Evolutionary conservation across 2,113 vertebrate species (phyloP).

Genomic region (Dendrocopos noguchii): DNA sequence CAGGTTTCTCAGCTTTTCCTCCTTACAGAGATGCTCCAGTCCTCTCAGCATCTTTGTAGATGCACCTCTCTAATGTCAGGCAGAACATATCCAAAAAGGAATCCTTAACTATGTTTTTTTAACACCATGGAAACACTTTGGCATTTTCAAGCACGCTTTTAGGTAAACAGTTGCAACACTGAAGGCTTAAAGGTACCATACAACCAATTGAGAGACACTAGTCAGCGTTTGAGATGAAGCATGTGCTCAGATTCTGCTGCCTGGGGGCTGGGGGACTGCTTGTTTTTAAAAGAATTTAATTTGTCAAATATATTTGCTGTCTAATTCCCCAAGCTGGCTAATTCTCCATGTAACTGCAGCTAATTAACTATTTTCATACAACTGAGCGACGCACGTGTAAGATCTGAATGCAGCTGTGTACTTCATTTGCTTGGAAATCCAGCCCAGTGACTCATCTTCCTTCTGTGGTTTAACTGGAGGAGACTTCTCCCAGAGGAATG

Average conservation of each 20-base stretch:
- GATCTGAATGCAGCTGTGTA: neutral
- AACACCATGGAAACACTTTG: neutral
- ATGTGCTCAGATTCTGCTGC: neutral
- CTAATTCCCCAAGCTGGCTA: neutral
- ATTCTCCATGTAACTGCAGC: neutral
- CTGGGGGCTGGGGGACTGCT: neutral
- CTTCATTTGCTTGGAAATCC: neutral
- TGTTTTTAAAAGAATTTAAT: neutral
- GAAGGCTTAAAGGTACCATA: neutral
- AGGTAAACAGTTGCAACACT: neutral
- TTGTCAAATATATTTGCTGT: neutral
- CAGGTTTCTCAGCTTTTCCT: too few species aligned
- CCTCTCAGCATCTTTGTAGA: too few species aligned
- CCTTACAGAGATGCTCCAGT: too few species aligned
- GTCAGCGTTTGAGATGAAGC: neutral
- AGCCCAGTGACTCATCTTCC: neutral
- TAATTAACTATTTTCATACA: neutral
- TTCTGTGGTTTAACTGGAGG: neutral
- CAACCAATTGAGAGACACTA: neutral
- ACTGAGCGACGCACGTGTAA: neutral
- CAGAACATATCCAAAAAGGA: neutral
- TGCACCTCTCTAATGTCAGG: neutral
- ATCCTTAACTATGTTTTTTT: neutral
- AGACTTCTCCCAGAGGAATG: neutral
- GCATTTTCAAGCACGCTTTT: neutral